Base-by-base conservation (phyloP, 64 coral and sea anemone genomes). In the Actinia tenebrosa region DNA sequence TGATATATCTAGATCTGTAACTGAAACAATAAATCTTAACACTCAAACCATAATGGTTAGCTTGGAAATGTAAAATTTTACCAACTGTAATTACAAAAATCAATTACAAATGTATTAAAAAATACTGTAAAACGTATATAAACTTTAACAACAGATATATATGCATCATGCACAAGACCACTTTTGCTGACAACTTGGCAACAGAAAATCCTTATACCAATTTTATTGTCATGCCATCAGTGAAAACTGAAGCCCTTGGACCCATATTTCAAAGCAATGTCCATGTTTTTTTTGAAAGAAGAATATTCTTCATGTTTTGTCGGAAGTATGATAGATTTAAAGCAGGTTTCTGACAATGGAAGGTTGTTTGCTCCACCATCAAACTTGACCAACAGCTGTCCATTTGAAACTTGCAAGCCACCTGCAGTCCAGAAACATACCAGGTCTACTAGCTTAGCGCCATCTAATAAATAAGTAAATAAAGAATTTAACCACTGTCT, bases 351-450 rank as follows among this genome's bases (percentile, higher is more conserved):
- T 60, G 88, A 55, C 52, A 89, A 66, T 45, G 88, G 79, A 60
- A 89, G 82, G 11, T 60, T 79, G 62, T 60, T 83, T n/a, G 78
- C 18, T 59, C 53, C 78, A 23, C 46, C 62, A 62, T 89, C 88
- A 89, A 89, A 83, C 58, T 89, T 89, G 16, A 53, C 88, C 50
- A 83, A 60, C 42, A 89, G 59, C 42, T 79, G 56, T 25, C 19
- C 30, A 44, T 69, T 83, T 10, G 78, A n/a, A 82, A 53, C 19
- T 18, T 79, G 87, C 47, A 78, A 55, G 42, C 54, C 78, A 58
- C 19, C 78, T 88, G 87, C 87, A 82, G 88, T 89, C 88, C 88
- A 89, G 45, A 89, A 89, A 60, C 44, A 56, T 84, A 84, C 3
- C 26, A 84, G 82, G 58, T 84, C 82, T 59, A 84, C 82, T 50